phyloP scores from a whole-genome alignment of 2,797 vertebrate species.

The Sebastes hubbsi region DNA sequence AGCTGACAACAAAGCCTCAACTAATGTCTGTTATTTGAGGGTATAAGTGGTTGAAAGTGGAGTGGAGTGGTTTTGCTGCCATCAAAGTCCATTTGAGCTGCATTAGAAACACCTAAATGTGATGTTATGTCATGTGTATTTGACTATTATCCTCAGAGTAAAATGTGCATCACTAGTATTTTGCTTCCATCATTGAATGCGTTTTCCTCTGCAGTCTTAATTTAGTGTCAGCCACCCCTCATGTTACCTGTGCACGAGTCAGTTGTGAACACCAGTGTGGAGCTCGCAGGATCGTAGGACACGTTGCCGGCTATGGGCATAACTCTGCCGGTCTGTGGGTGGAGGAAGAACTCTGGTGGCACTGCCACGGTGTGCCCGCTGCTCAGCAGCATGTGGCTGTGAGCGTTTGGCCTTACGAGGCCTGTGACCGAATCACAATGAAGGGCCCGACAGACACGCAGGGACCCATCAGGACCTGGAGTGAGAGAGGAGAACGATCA shows the following conservation, averaged over 20 bases:
- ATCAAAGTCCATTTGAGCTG: neutral
- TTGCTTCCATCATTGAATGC: neutral
- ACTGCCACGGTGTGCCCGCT: slow-evolving; percentile 80
- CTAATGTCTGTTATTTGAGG: neutral
- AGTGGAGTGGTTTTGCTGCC: neutral
- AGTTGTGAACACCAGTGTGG: slow-evolving; percentile 80
- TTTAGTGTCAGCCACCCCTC: neutral
- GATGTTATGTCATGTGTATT: neutral
- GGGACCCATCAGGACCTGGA: slow-evolving; percentile 76
- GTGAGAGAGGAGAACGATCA: neutral
- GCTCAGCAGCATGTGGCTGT: slow-evolving; percentile 80
- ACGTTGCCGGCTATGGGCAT: slow-evolving; percentile 86
- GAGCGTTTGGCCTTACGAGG: slow-evolving; percentile 80
- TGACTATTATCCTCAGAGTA: neutral
- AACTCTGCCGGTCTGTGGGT: slow-evolving; percentile 86
- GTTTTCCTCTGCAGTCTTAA: neutral
- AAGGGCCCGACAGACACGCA: slow-evolving; percentile 62
- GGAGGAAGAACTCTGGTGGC: slow-evolving; percentile 84
- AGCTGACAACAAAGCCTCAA: neutral
- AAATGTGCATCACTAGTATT: neutral
- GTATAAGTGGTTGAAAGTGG: neutral
- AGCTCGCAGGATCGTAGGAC: slow-evolving; percentile 82
- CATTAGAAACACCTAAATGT: neutral
- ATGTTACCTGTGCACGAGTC: slow-evolving; percentile 77
- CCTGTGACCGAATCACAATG: slow-evolving; percentile 80